Base-by-base conservation (phyloP, 2,888 invertebrate species). In the Sinohyriopsis cumingii region DNA sequence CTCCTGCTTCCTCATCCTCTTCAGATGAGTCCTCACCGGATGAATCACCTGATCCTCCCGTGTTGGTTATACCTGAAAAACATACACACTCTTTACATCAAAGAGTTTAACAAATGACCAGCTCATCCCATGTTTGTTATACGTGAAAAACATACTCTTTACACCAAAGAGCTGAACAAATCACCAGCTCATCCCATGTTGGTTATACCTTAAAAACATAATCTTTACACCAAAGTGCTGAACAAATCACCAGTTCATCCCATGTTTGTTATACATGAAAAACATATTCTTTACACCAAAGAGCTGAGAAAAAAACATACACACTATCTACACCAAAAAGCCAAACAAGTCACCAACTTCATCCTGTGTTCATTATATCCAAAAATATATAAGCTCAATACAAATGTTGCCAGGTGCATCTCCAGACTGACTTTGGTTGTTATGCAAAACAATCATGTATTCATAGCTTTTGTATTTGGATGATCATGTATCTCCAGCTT, bases 1-100 rank as follows among this genome's bases (percentile, higher is more conserved):
- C 68, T 24, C 68, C 76, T n/a, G 68, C 73, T 22, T 77, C 79
- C 59, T 83, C 82, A 5, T 86, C 84, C 56, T 83, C 84, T 72
- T 84, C 83, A 24, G 82, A 81, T 1, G 83, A 77, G 19, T 83
- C 83, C 19, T 83, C 84, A 20, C 80, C 84, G 24, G 84, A 84
- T 0, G 83, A 82, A 60, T 82, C 79, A 24, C 79, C 77, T 55
- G 72, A 71, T 12, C 63, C 72, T 65, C 45, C 45, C 2, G 68
- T 33, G 24, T 73, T 77, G 55, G 73, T 63, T 62, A 70, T 69
- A 71, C 72, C 76, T 72, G 56, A 25, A 69, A 62, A n/a, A 28
- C 45, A 22, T 53, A 22, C 19, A 45, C 55, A 63, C 22, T 59
- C 25, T 57, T 45, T 54, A 55, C 33, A 63, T 45, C 33, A 22